A percentile compares a stretch with the other conserved stretches of the same genome.
phyloP scores from a whole-genome alignment of 2,113 vertebrate species.

The Eulemur rufifrons region DNA sequence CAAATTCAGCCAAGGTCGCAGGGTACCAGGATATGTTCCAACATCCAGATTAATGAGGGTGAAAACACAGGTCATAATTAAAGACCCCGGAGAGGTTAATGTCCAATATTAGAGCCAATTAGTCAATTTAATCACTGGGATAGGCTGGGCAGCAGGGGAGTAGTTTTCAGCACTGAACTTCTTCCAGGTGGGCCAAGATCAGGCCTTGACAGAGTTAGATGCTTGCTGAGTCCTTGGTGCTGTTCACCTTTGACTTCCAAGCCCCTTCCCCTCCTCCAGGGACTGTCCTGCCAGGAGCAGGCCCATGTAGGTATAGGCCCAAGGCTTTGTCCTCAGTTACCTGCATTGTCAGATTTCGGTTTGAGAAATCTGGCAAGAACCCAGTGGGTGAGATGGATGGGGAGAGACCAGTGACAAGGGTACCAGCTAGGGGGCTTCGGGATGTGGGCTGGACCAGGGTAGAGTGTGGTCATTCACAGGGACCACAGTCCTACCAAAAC shows the following conservation, averaged over 20 bases:
- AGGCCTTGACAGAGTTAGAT: not conserved
- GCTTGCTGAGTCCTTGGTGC: not conserved
- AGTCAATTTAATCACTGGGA: not conserved
- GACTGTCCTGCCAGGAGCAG: not conserved
- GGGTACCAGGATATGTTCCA: not conserved
- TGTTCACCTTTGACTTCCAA: not conserved
- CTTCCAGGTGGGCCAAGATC: not conserved
- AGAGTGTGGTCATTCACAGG: not conserved
- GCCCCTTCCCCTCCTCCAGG: too few species aligned
- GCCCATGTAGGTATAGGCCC: not conserved
- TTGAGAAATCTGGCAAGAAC: not conserved
- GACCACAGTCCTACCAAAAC: not conserved
- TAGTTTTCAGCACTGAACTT: not conserved
- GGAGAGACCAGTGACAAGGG: not conserved
- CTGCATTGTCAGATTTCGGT: not conserved
- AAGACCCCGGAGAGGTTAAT: not conserved
- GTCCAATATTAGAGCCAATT: not conserved
- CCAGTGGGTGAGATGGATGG: not conserved
- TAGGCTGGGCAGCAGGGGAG: too few species aligned
- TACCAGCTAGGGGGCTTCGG: not conserved
- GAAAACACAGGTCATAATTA: not conserved
- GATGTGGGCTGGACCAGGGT: too few species aligned
- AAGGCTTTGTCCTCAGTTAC: not conserved
- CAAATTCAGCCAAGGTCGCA: not conserved
- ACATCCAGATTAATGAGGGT: not conserved